Conservation (phyloP, 2,797 vertebrate genomes). For the Otolemur crassicaudatus region DNA sequence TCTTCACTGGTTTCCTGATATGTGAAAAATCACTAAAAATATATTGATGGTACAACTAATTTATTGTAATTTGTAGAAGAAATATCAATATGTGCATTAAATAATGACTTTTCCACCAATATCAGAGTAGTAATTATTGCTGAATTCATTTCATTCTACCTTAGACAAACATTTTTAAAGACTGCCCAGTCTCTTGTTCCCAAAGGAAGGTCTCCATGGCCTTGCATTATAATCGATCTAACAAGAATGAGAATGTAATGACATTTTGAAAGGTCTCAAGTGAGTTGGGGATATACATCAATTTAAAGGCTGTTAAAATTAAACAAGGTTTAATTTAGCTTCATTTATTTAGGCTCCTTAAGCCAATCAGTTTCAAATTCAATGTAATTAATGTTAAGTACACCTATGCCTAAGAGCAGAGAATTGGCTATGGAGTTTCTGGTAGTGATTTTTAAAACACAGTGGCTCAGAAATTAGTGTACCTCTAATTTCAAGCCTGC, state of each 20-base stretch:
- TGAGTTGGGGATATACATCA: not conserved
- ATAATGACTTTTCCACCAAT: not conserved
- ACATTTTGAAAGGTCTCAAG: not conserved
- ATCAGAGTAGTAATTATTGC: not conserved
- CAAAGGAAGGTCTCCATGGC: not conserved
- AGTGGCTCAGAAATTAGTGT: not conserved
- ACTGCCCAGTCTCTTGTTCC: not conserved
- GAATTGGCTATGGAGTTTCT: not conserved
- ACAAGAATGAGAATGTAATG: not conserved
- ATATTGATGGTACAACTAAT: not conserved
- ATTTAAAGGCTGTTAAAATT: not conserved
- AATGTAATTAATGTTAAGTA: not conserved
- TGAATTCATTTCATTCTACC: not conserved
- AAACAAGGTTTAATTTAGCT: slow-evolving; percentile 41
- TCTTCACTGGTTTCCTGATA: not conserved
- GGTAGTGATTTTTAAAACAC: not conserved
- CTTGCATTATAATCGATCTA: not conserved
- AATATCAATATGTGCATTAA: not conserved
- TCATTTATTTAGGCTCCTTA: slow-evolving; percentile 24
- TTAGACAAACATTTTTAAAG: not conserved
- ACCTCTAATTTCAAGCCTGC: not conserved
- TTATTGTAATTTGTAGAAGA: slow-evolving; percentile 2
- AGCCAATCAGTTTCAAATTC: not conserved
- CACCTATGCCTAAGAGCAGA: not conserved
- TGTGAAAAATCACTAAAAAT: not conserved